Percentiles rank a stretch among this genome's conserved stretches.
phyloP scores from a whole-genome alignment of 2,113 vertebrate species.

The Pomatorhinus ruficollis region DNA sequence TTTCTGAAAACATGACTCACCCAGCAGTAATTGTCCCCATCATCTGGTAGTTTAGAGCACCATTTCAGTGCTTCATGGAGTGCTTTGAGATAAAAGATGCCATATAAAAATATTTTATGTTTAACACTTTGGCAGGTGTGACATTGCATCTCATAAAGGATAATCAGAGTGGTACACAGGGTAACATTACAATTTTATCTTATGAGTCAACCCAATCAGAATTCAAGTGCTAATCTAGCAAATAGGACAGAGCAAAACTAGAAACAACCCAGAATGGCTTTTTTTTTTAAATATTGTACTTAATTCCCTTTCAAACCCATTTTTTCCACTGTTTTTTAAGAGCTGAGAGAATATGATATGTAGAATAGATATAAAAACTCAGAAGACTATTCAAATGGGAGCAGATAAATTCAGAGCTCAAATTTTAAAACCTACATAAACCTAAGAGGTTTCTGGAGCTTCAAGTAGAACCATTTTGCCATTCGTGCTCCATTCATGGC shows the following conservation, averaged over 20 bases:
- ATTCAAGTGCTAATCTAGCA: neutral
- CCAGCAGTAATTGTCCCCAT: neutral
- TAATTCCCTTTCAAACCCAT: neutral
- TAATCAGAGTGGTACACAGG: neutral
- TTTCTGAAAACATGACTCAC: neutral
- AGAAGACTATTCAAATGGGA: neutral
- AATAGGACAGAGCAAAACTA: neutral
- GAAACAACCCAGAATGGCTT: neutral
- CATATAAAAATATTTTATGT: neutral
- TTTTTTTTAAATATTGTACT: neutral
- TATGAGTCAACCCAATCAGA: neutral
- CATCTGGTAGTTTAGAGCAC: neutral
- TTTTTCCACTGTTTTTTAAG: neutral
- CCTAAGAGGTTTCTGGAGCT: neutral
- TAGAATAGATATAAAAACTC: neutral
- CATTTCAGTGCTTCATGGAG: neutral
- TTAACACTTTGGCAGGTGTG: neutral
- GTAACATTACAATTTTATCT: neutral
- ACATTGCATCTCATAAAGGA: neutral
- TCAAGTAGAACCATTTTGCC: neutral
- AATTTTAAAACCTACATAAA: slow-evolving; percentile 8
- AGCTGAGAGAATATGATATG: neutral
- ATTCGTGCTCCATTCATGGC: neutral
- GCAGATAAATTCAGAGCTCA: neutral
- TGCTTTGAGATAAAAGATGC: neutral